These are phyloP conservation scores for Actinia tenebrosa DNA, from an alignment of 64 coral and sea anemone species.

Conservation along the genomic window DNA sequence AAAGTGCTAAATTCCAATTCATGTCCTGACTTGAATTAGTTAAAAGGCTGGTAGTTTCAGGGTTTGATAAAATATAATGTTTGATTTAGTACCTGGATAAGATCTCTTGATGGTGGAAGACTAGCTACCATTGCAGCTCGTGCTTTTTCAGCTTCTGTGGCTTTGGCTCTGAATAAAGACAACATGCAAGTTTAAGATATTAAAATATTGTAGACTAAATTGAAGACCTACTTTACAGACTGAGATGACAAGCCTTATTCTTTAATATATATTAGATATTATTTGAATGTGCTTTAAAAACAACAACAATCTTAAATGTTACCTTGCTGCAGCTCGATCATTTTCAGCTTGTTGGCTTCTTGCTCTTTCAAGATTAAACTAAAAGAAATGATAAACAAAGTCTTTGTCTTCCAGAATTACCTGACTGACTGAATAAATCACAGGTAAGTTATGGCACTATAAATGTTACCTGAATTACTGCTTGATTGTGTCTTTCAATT, in stretches of 20 bases:
- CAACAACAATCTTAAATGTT: neutral
- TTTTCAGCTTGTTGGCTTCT: slow-evolving; percentile 27
- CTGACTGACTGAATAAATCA: no score
- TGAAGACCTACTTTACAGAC: neutral
- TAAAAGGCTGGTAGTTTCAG: no score
- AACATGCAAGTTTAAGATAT: no score
- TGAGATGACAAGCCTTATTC: neutral
- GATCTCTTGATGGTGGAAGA: slow-evolving; percentile 27
- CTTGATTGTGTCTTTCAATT: slow-evolving; percentile 47
- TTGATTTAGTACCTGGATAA: slow-evolving; percentile 9
- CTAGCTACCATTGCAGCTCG: slow-evolving; percentile 38
- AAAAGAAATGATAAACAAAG: neutral
- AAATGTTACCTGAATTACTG: slow-evolving; percentile 32
- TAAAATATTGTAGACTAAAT: neutral
- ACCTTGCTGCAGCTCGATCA: slow-evolving; percentile 39
- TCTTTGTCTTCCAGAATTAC: no score
- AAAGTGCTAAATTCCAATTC: no score
- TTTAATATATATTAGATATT: no score
- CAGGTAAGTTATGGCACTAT: neutral
- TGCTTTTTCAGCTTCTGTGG: slow-evolving; percentile 37
- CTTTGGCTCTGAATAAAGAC: neutral
- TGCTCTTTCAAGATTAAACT: slow-evolving; percentile 25
- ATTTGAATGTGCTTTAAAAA: neutral
- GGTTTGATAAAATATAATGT: no score
- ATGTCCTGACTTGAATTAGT: no score